Evolutionary conservation across 2,797 vertebrate genomes (phyloP), one percentile per base, ranked within the genome.

Genomic region (Schizopygopsis pylzovi): DNA sequence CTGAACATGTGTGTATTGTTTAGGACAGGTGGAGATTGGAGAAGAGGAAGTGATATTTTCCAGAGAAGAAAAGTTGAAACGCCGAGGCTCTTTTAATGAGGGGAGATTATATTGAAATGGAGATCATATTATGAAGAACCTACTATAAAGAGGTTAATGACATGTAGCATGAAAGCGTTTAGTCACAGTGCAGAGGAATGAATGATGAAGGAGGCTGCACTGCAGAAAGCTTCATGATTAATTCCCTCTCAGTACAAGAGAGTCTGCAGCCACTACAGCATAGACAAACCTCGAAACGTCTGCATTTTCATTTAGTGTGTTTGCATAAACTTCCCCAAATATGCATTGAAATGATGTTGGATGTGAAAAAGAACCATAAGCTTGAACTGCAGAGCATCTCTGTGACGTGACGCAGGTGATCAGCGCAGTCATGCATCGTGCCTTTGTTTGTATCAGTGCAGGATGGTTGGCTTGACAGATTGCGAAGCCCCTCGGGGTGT

Each of bases 141-240:
- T 47, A 79, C 79, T 79, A 52, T 65, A 59, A 76, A 87, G 77
- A 56, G 61, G 54, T 33, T 84, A 43, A 83, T 84, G 86, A 79
- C 81, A 61, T 73, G 76, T 87, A 63, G 67, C 86, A 67, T 73
- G 76, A 83, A 83, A 80, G 67, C 68, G 9, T 87, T 84, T 87
- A 87, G 81, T 65, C 67, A 87, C 81, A 73, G 85, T 22, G 37
- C 72, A 54, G 47, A 54, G 52, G 25, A 68, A 85, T 61, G 67
- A 79, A 85, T 41, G 84, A 85, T 79, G 56, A 85, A 80, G 68
- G 33, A 73, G 78, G 13, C 54, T 28, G 56, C 68, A 65, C 43
- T 81, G 78, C 78, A 72, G 77, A 80, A 85, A 80, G 28, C 78
- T 73, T 63, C 78, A 81, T 85, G 84, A 85, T 85, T 80, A 72